Evolutionary conservation across 2,888 invertebrate species (phyloP).

Genomic region (Rhingia rostrata): DNA sequence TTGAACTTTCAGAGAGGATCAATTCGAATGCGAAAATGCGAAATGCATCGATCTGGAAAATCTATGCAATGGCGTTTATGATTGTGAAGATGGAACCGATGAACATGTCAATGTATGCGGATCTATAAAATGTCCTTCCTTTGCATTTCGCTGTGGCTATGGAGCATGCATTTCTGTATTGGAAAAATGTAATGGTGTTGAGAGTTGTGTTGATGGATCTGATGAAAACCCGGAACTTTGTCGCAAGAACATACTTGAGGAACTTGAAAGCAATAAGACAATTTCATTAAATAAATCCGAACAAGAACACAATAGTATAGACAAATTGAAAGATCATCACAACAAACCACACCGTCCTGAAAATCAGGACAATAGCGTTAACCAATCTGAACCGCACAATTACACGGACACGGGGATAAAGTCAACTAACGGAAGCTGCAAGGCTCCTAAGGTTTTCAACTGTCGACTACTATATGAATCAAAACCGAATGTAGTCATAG

Average conservation of each 20-base stretch:
- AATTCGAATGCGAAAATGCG: slow-evolving; percentile 72
- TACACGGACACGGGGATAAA: slow-evolving; percentile 1
- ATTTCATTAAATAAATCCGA: too few species aligned
- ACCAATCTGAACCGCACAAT: not conserved
- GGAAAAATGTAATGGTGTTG: slow-evolving; percentile 75
- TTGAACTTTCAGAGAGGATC: slow-evolving; percentile 39
- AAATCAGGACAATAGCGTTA: not conserved
- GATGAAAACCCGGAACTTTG: slow-evolving; percentile 77
- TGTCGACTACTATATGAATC: slow-evolving; percentile 7
- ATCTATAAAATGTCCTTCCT: slow-evolving; percentile 73
- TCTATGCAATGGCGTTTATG: slow-evolving; percentile 81
- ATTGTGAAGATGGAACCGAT: slow-evolving; percentile 77
- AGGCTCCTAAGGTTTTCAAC: slow-evolving; percentile 23
- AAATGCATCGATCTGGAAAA: slow-evolving; percentile 74
- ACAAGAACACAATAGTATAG: too few species aligned
- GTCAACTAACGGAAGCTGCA: slow-evolving; percentile 13
- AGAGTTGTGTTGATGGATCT: slow-evolving; percentile 77
- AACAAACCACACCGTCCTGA: too few species aligned
- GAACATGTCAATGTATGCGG: slow-evolving; percentile 75
- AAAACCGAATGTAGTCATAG: not conserved
- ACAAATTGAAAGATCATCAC: too few species aligned
- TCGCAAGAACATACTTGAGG: not conserved
- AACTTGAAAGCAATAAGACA: not conserved
- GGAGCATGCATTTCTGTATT: slow-evolving; percentile 77
- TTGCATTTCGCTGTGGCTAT: slow-evolving; percentile 78